Evolutionary conservation across 2,113 vertebrate genomes (phyloP), one percentile per base, ranked within the genome.

Genomic region (Nothobranchius furzeri): DNA sequence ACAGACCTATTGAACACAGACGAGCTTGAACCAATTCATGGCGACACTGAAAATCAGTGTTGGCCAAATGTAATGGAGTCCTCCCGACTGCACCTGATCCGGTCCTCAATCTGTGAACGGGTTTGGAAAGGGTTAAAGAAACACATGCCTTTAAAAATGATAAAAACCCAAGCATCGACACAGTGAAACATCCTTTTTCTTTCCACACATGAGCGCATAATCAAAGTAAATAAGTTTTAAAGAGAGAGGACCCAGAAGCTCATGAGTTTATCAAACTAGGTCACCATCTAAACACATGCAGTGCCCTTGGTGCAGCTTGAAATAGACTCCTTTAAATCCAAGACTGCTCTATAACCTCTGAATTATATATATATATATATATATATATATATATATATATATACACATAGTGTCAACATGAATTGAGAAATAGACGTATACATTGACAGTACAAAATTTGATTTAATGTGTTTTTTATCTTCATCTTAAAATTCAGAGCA

Each of bases 251-350:
- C 77, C 77, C 71, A 84, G 81, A 89, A 90, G 84, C 71, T 86
- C 62, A 51, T 72, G 62, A 86, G 81, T 85, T 84, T 84, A 87
- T 90, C 86, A 88, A 91, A 91, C 73, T 92, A 91, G 91, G 91
- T 90, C 89, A 87, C 75, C 82, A 84, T 90, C 81, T 88, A 87
- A 92, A 91, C 76, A 68, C 79, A 85, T 87, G 76, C 83, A 76
- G 85, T 90, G 91, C 90, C 90, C 86, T 87, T 81, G 88, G 90
- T 92, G 89, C 60, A 83, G 85, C 90, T 91, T 85, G 84, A 90
- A 91, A 92, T 92, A 91, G 85, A 86, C 75, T 89, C 77, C 80
- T 88, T 88, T 81, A 86, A 86, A 85, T 85, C 81, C 58, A 75
- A 83, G 70, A 82, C 81, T 82, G 78, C 83, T 86, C 78, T 61